Conservation (phyloP, 2,797 vertebrate genomes). For the Brachyalestes nurse region DNA sequence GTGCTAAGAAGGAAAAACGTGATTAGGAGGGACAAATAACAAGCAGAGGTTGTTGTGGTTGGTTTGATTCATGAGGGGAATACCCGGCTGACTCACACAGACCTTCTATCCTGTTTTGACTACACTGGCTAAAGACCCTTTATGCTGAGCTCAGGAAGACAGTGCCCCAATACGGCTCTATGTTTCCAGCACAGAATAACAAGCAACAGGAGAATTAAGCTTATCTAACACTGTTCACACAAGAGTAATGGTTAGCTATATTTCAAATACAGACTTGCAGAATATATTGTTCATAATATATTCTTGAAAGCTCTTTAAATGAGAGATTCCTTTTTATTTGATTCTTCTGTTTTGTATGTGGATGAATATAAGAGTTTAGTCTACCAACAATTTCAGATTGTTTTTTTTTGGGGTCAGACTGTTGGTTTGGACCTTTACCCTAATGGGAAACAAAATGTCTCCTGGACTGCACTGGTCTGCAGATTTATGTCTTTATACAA, state of each 20-base stretch:
- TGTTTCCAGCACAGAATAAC: neutral
- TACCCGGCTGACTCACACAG: conserved; percentile 26
- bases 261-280: neutral
- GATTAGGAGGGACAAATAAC: conserved; percentile 12
- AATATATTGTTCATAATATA: neutral
- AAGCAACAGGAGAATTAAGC: neutral
- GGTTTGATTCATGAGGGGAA: conserved; percentile 14
- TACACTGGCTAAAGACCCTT: neutral
- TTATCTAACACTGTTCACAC: neutral
- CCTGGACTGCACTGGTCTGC: too few species aligned
- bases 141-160: conserved; percentile 6
- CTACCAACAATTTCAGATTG: too few species aligned
- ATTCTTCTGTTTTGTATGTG: too few species aligned
- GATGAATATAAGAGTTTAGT: too few species aligned
- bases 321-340: too few species aligned
- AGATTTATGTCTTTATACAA: too few species aligned
- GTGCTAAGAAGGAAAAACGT: conserved; percentile 11
- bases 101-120: conserved; percentile 24
- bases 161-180: neutral
- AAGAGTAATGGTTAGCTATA: neutral
- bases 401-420: too few species aligned
- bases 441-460: too few species aligned
- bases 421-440: too few species aligned
- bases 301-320: too few species aligned
- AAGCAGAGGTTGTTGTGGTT: conserved; percentile 21